These are phyloP conservation scores for Brachionus plicatilis DNA, from an alignment of 1,140 invertebrate species.

Conservation along the genomic window DNA sequence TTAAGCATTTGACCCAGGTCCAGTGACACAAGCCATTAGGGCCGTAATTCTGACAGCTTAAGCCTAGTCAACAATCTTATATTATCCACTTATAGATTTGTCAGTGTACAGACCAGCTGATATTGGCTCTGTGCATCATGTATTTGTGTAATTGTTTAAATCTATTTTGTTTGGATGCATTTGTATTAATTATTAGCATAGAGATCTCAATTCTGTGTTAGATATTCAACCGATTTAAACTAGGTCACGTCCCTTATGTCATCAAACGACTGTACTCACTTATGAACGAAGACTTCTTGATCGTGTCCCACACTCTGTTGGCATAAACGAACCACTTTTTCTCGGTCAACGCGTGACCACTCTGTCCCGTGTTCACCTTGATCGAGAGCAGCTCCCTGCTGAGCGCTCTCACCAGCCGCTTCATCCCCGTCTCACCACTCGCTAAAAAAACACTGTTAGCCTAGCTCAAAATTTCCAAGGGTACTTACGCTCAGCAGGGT, in stretches of 20 bases:
- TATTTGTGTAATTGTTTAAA: neutral
- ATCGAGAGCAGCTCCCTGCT: conserved; percentile 66
- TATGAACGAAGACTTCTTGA: conserved; percentile 74
- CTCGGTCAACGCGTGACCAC: conserved; percentile 61
- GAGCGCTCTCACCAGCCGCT: conserved; percentile 59
- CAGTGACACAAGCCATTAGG: neutral
- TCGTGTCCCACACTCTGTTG: conserved; percentile 71
- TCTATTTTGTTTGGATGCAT: neutral
- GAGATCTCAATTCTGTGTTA: neutral
- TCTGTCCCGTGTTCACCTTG: conserved; percentile 55
- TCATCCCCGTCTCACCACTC: neutral
- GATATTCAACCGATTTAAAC: neutral
- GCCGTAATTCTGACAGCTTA: neutral
- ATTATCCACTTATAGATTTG: neutral
- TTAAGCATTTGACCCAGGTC: neutral
- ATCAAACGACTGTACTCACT: conserved; percentile 73
- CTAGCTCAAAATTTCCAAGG: neutral
- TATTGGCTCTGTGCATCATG: neutral
- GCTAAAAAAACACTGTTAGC: neutral
- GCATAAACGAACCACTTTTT: conserved; percentile 66
- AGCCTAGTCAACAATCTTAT: neutral
- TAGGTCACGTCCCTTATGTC: conserved; percentile 54
- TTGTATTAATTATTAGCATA: neutral
- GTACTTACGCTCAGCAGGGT: neutral
- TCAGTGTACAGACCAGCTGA: neutral